Conservation (phyloP, 2,888 invertebrate genomes). For the Diloba caeruleocephala region DNA sequence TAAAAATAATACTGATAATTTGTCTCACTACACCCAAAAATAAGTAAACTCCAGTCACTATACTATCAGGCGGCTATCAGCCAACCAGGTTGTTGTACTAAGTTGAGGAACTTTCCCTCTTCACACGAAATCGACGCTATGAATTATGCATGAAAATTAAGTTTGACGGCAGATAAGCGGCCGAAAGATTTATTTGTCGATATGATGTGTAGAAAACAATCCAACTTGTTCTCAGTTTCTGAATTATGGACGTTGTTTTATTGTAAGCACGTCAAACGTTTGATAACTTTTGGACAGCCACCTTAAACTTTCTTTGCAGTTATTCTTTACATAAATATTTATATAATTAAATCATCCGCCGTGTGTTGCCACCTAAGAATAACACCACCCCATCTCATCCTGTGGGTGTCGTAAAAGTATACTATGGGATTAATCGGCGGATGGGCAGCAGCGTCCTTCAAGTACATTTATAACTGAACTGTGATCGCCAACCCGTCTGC, state of each 20-base stretch:
- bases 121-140: conserved; percentile 80
- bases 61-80: conserved; percentile 67
- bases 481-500: too few relatives aligned
- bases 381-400: too few relatives aligned
- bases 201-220: conserved; percentile 88
- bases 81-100: conserved; percentile 58
- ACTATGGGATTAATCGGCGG: too few relatives aligned
- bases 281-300: conserved; percentile 63
- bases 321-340: conserved; percentile 17
- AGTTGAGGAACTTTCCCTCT: conserved; percentile 78
- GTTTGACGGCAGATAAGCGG: conserved; percentile 87
- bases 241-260: conserved; percentile 86
- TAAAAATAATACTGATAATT: too few relatives aligned
- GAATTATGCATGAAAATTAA: conserved; percentile 89
- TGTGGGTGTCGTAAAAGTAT: too few relatives aligned
- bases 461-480: too few relatives aligned
- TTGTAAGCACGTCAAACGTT: conserved; percentile 80
- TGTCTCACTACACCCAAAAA: conserved; percentile 13
- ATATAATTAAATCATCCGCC: too few relatives aligned
- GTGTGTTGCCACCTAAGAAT: too few relatives aligned
- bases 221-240: conserved; percentile 85
- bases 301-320: conserved; percentile 45
- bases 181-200: conserved; percentile 87
- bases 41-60: conserved; percentile 31
- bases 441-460: too few relatives aligned